Base-by-base conservation (phyloP, 2,113 vertebrate species). In the Apodemus speciosus region DNA sequence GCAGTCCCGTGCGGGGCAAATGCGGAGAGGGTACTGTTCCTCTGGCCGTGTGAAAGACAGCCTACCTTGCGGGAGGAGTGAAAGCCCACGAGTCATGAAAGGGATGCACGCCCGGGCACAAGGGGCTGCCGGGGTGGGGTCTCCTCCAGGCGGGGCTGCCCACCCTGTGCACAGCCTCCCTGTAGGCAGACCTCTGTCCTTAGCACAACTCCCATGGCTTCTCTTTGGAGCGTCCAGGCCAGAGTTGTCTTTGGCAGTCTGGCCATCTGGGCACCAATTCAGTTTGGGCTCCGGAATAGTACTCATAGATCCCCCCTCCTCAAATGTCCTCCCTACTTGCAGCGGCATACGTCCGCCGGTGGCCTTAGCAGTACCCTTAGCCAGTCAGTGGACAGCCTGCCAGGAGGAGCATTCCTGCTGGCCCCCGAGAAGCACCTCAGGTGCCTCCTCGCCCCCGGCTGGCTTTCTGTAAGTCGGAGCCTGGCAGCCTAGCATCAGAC, bases 141-240 rank as follows among this genome's bases (percentile, higher is more conserved):
- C 46, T 14, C 1, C 7, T 3, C 18, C 38, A 38, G 1, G 25
- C 14, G 2, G 2, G 1, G 38, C 2, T 35, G 53, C 20, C 11
- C 69, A 1, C 38, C 60, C 51, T 7, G 58, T 2, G 68, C n/a
- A 0, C n/a, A 60, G 35, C 49, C 21, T 69, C 60, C 27, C 62
- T 38, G 9, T 9, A 20, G n/a, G 60, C 62, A 66, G 27, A 66
- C 62, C 10, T 56, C 73, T n/a, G 8, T 58, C 25, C 27, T 16
- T 2, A 8, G 46, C 76, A 62, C 40, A 46, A 11, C 30, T 11
- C 11, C 53, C 27, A 25, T 8, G 4, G 23, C 49, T 53, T 56
- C 38, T 8, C 40, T 20, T 3, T 2, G 66, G 1, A 53, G 4
- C 56, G 25, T 56, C 7, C 32, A 66, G 62, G 30, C 4, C 68